A percentile compares a stretch with the other conserved stretches of the same genome.
These are phyloP conservation scores for Drosophila obscura DNA, from an alignment of 1,140 invertebrate genomes.

Conservation along the genomic window DNA sequence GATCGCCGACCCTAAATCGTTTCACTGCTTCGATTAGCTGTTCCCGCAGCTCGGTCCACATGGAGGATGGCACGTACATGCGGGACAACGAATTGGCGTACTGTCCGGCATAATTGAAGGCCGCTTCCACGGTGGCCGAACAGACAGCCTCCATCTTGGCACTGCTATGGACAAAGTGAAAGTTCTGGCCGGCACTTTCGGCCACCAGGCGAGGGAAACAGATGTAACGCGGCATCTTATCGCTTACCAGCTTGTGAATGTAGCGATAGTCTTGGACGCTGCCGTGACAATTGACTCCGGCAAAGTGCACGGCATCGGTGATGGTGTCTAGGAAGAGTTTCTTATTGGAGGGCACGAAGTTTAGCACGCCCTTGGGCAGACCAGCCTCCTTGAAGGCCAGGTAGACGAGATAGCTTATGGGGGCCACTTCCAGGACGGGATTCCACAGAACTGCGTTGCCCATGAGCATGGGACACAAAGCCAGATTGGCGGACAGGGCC, in stretches of 20 bases:
- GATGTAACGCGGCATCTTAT: slow-evolving; percentile 92
- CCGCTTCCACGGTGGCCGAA: slow-evolving; percentile 91
- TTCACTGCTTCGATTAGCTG: slow-evolving; percentile 50
- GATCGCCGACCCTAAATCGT: slow-evolving; percentile 92
- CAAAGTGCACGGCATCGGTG: slow-evolving; percentile 91
- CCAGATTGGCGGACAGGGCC: slow-evolving; percentile 97
- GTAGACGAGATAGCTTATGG: slow-evolving; percentile 97
- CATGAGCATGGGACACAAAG: slow-evolving; percentile 98
- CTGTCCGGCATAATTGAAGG: slow-evolving; percentile 98
- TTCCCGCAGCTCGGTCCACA: slow-evolving; percentile 87
- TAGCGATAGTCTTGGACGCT: slow-evolving; percentile 90
- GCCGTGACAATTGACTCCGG: slow-evolving; percentile 98
- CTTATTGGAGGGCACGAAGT: slow-evolving; percentile 97
- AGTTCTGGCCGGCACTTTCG: slow-evolving; percentile 99
- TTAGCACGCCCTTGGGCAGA: slow-evolving; percentile 96
- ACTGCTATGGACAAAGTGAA: slow-evolving; percentile 96
- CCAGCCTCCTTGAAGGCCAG: slow-evolving; percentile 96
- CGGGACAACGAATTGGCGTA: slow-evolving; percentile 98
- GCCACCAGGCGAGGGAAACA: slow-evolving; percentile 97
- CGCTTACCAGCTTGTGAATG: slow-evolving; percentile 94
- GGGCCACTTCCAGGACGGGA: slow-evolving; percentile 96
- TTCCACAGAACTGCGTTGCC: slow-evolving; percentile 99
- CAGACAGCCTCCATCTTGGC: slow-evolving; percentile 93
- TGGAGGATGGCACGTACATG: slow-evolving; percentile 95
- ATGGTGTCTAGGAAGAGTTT: slow-evolving; percentile 96